Evolutionary conservation across 1,140 invertebrate species (phyloP).

Genomic region (Formica exsecta): DNA sequence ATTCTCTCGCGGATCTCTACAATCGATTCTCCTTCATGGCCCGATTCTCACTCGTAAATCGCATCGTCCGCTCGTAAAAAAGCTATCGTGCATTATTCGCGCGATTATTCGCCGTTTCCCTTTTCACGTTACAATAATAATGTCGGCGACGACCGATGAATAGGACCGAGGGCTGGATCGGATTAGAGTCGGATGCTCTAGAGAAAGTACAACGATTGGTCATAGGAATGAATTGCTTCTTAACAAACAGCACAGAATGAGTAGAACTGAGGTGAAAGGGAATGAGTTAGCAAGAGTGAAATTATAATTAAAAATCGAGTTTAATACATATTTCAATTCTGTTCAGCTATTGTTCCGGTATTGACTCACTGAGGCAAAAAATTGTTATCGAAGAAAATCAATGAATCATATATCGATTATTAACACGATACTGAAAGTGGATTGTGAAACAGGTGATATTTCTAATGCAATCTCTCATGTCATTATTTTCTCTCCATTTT

Average conservation of each 20-base stretch:
- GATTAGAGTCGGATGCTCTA: not conserved
- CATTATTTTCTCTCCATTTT: slow-evolving; percentile 9
- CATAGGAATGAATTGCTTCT: not conserved
- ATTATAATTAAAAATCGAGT: slow-evolving; percentile 30
- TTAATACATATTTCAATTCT: not conserved
- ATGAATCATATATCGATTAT: slow-evolving; percentile 29
- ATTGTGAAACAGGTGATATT: slow-evolving; percentile 13
- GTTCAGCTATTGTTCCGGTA: slow-evolving; percentile 6
- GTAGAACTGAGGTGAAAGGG: slow-evolving; percentile 25
- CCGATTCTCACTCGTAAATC: slow-evolving; percentile 62
- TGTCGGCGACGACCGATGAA: not conserved
- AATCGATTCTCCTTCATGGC: slow-evolving; percentile 33
- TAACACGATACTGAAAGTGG: not conserved
- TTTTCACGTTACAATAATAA: slow-evolving; percentile 20
- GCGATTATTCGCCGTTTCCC: slow-evolving; percentile 29
- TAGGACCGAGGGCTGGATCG: not conserved
- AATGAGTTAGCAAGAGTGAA: not conserved
- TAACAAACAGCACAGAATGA: not conserved
- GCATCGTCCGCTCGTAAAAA: slow-evolving; percentile 1
- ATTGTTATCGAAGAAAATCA: not conserved
- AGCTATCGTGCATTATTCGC: not conserved
- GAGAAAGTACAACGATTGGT: slow-evolving; percentile 3
- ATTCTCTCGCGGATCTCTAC: slow-evolving; percentile 39
- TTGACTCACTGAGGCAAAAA: slow-evolving; percentile 1
- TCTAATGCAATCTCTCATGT: slow-evolving; percentile 24